phyloP scores from a whole-genome alignment of 1,140 invertebrate genomes.

The Archivesica marissinica region DNA sequence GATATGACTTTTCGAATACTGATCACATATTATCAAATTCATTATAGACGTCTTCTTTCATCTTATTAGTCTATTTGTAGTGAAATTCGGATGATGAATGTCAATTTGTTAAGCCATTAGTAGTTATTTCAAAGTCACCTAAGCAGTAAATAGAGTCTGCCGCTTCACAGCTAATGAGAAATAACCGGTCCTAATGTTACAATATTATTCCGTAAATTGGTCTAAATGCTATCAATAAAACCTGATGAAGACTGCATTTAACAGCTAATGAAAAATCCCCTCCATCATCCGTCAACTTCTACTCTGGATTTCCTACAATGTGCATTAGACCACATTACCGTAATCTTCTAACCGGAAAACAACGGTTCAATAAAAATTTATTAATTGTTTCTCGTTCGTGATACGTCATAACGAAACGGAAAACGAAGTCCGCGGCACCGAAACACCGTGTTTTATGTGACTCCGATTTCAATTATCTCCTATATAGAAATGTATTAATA shows the following conservation, averaged over 20 bases:
- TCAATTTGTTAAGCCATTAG: slow-evolving; percentile 58
- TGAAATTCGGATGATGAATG: slow-evolving; percentile 61
- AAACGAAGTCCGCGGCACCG: slow-evolving; percentile 34
- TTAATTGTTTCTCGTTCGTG: slow-evolving; percentile 61
- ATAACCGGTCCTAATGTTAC: slow-evolving; percentile 53
- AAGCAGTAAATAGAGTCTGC: slow-evolving; percentile 41
- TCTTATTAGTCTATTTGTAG: slow-evolving; percentile 50
- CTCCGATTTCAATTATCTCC: slow-evolving; percentile 61
- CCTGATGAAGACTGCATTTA: slow-evolving; percentile 61
- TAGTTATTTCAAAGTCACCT: slow-evolving; percentile 18
- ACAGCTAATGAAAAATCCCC: slow-evolving; percentile 59
- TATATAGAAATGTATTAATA: slow-evolving; percentile 20
- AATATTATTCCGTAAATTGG: slow-evolving; percentile 45
- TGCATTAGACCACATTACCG: slow-evolving; percentile 59
- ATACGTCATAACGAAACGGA: slow-evolving; percentile 56
- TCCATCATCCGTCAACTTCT: slow-evolving; percentile 37
- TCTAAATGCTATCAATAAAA: slow-evolving; percentile 61
- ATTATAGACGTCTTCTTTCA: slow-evolving; percentile 46
- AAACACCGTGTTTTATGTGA: slow-evolving; percentile 59
- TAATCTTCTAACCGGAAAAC: slow-evolving; percentile 53
- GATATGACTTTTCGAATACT: no score
- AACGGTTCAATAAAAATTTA: slow-evolving; percentile 62
- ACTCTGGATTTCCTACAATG: slow-evolving; percentile 6
- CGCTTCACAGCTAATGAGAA: slow-evolving; percentile 47
- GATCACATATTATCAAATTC: slow-evolving; percentile 45